Base-by-base conservation (phyloP, 1,140 invertebrate species). In the Aricia agestis region DNA sequence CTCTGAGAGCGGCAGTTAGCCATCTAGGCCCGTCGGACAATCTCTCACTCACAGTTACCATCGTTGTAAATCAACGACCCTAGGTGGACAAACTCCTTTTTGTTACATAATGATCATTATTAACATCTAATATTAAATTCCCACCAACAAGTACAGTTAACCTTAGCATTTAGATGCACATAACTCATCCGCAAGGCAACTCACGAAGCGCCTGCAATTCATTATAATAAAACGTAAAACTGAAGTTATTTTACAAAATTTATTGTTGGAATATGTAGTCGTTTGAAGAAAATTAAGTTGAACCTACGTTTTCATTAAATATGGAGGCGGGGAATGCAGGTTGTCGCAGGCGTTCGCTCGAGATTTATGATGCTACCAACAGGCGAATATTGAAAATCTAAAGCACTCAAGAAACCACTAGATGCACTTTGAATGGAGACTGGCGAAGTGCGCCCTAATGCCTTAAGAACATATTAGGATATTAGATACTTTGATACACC, bases 381-480 rank as follows among this genome's bases (percentile, higher is more conserved):
- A 87, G 79, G 84, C 87, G 84, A 86, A 89, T 89, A 89, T 89
- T 89, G 87, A 87, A 89, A 87, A 87, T 86, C 78, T 82, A 83
- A 76, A 84, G 77, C 80, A 82, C 79, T 86, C 84, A 76, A 76
- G 82, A 82, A 87, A 85, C 86, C 84, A 76, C 86, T 82, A 80
- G 79, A 83, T 87, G 76, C 82, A 85, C 78, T 82, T 76, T 81
- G 80, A 83, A 82, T 83, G 78, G 77, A 86, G 77, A 77, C 70
- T 76, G 78, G 75, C 75, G 74, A 82, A 71, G 72, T 74, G 70
- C 59, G 59, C 10, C 59, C 7, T 63, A 19, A 63, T 19, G 66
- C 45, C 78, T 70, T 69, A 63, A 68, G 45, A 63, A 19, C 59
- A 63, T 63, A 63, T 19, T 63, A 52, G 45, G 45, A 52, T 52